Conservation (phyloP, 2,113 vertebrate genomes). For the Takifugu bimaculatus region DNA sequence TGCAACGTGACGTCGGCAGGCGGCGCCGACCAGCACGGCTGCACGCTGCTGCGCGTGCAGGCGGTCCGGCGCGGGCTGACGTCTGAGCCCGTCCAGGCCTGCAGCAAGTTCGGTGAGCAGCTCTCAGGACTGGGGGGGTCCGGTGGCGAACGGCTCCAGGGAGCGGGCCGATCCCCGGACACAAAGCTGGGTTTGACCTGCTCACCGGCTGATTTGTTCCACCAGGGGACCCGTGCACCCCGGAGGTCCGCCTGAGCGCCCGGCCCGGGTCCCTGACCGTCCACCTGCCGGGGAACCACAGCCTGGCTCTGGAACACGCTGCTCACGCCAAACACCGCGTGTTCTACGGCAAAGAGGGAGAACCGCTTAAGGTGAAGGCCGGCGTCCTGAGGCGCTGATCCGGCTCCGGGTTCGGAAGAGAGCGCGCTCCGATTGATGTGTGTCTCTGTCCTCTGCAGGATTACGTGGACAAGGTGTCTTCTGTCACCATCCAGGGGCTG, state of each 20-base stretch:
- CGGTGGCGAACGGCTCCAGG: no score
- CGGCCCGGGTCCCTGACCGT: constrained; percentile 23
- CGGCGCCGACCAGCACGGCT: background rate
- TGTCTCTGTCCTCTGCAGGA: background rate
- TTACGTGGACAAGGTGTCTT: background rate
- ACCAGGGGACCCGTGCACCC: constrained; percentile 35
- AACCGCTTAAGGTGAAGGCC: constrained; percentile 23
- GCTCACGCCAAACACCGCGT: constrained; percentile 4
- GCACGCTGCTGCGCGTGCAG: constrained; percentile 21
- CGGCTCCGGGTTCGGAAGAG: no score
- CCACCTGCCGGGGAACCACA: constrained; percentile 5
- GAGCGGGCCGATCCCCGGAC: no score
- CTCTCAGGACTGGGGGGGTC: no score
- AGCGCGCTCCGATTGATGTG: background rate
- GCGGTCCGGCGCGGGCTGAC: background rate
- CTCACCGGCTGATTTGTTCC: background rate
- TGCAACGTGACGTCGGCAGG: constrained; percentile 15
- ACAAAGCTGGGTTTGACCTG: background rate
- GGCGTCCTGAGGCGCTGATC: no score
- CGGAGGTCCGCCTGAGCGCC: constrained; percentile 14
- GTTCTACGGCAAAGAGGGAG: constrained; percentile 27
- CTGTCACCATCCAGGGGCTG: constrained; percentile 4
- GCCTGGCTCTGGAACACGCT: background rate
- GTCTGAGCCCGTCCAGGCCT: constrained; percentile 5
- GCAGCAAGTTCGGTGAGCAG: constrained; percentile 29